These are phyloP conservation scores for Leucophenga maculata DNA, from an alignment of 2,888 invertebrate genomes.

Conservation along the genomic window DNA sequence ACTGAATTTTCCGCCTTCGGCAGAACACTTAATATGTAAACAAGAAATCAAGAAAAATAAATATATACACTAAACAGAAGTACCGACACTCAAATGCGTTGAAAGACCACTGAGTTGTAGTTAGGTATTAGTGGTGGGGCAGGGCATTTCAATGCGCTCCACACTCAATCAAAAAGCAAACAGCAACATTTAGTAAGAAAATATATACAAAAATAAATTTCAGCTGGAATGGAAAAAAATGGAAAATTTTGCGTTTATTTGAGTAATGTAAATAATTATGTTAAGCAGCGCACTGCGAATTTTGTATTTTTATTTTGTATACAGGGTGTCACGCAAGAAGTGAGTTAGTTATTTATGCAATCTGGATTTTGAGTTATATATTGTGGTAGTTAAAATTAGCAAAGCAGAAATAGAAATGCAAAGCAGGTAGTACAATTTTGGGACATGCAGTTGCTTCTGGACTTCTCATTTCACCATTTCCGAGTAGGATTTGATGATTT, in stretches of 20 bases:
- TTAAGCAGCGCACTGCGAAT: neutral
- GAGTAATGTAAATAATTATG: conserved; percentile 12
- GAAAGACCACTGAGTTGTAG: too few species aligned
- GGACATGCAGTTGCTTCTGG: too few species aligned
- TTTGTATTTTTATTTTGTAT: neutral
- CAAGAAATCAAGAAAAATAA: conserved; percentile 12
- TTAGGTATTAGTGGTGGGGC: too few species aligned
- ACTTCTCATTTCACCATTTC: too few species aligned
- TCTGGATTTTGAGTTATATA: too few species aligned
- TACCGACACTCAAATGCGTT: neutral
- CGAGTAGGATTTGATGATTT: too few species aligned
- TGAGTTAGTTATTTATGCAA: neutral
- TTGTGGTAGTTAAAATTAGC: too few species aligned
- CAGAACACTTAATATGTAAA: conserved; percentile 20
- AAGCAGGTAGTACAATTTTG: too few species aligned
- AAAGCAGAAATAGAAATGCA: too few species aligned
- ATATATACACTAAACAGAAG: conserved; percentile 17
- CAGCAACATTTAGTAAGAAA: too few species aligned
- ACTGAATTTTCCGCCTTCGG: neutral
- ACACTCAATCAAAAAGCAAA: neutral
- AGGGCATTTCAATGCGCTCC: too few species aligned
- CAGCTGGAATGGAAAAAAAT: neutral
- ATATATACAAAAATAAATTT: too few species aligned
- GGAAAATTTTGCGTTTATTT: neutral
- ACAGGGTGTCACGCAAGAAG: neutral